Evolutionary conservation across 2,113 vertebrate genomes (phyloP).

Genomic region (Dipodomys spectabilis): DNA sequence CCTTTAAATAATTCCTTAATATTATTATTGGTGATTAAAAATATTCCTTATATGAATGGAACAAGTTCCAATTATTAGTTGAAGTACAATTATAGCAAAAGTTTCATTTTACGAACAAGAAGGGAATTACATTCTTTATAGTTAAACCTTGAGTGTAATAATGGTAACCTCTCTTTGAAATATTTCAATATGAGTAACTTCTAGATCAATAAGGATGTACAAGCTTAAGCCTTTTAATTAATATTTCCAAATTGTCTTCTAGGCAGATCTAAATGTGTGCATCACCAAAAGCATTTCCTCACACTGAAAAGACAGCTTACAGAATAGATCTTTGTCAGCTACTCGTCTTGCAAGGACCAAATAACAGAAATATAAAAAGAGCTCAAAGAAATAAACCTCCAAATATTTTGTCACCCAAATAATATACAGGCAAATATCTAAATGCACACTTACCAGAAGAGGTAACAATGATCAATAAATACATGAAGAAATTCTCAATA

Average conservation of each 20-base stretch:
- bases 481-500: no score
- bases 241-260: conserved; percentile 50
- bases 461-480: no score
- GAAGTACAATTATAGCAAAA: conserved; percentile 14
- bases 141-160: conserved; percentile 37
- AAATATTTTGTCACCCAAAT: no score
- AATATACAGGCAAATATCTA: no score
- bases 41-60: conserved; percentile 21
- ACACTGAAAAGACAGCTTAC: no score
- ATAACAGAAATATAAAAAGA: no score
- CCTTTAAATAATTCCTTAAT: conserved; percentile 57
- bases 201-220: conserved; percentile 39
- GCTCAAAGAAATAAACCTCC: no score
- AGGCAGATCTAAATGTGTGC: conserved; percentile 2
- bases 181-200: conserved; percentile 53
- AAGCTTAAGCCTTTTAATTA: conserved; percentile 7
- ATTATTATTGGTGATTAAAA: conserved; percentile 33
- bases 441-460: no score
- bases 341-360: no score
- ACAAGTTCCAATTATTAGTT: conserved; percentile 40
- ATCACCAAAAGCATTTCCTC: not conserved
- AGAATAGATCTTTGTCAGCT: no score
- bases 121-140: conserved; percentile 56
- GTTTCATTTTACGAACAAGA: conserved; percentile 37
- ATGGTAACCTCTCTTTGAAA: conserved; percentile 45